Conservation (phyloP, 2,888 invertebrate genomes). For the Thera britannica region DNA sequence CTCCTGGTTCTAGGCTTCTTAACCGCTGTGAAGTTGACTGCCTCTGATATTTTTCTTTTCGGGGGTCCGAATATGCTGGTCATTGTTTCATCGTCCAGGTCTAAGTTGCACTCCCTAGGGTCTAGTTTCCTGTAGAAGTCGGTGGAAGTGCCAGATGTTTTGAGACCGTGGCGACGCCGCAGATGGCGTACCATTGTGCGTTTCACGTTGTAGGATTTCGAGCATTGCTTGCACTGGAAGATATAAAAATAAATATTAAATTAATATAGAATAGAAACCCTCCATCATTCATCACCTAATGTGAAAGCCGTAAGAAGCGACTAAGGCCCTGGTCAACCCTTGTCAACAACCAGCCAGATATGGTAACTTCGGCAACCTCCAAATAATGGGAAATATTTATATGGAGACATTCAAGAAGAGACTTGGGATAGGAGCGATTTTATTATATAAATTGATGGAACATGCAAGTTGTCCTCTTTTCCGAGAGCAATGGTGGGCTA, state of each 20-base stretch:
- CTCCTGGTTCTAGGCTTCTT: slow-evolving; percentile 3
- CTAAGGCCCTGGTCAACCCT: too few species aligned
- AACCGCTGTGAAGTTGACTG: slow-evolving; percentile 40
- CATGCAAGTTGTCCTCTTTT: too few species aligned
- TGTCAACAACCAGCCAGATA: too few species aligned
- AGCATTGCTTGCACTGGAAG: slow-evolving; percentile 79
- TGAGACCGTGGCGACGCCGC: slow-evolving; percentile 71
- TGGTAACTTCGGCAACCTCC: too few species aligned
- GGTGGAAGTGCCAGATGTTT: slow-evolving; percentile 55
- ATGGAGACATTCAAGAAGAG: too few species aligned
- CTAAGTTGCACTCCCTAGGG: slow-evolving; percentile 70
- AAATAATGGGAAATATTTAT: too few species aligned
- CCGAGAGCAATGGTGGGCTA: too few species aligned
- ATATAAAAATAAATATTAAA: background rate
- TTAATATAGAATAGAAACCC: too few species aligned
- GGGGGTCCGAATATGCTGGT: slow-evolving; percentile 71
- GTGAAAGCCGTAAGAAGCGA: too few species aligned
- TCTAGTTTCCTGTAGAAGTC: slow-evolving; percentile 66
- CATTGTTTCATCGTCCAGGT: slow-evolving; percentile 69
- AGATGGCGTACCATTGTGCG: slow-evolving; percentile 77
- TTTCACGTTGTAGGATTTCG: slow-evolving; percentile 76
- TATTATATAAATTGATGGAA: too few species aligned
- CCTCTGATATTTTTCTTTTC: slow-evolving; percentile 57
- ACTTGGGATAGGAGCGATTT: too few species aligned
- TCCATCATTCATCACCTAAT: too few species aligned